A percentile compares a stretch with the other conserved stretches of the same genome.
These are phyloP conservation scores for Channa maculata DNA, from an alignment of 2,113 vertebrate genomes.

Conservation along the genomic window DNA sequence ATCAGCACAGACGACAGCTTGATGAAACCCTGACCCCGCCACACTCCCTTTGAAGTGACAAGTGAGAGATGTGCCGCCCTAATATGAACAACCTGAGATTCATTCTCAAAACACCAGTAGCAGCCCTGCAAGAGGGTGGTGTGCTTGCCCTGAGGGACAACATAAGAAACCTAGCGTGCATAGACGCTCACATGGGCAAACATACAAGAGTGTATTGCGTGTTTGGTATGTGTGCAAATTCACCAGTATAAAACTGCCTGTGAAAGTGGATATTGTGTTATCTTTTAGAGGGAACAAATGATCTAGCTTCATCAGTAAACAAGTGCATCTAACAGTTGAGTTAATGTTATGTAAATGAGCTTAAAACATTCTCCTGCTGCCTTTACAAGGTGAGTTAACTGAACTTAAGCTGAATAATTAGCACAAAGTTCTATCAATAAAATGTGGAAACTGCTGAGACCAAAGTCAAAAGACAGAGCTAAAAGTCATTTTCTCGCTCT, in stretches of 20 bases:
- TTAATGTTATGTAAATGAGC: not conserved
- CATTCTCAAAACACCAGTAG: constrained; percentile 59
- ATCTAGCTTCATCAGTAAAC: not conserved
- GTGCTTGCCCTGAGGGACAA: constrained; percentile 42
- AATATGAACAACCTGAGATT: constrained; percentile 67
- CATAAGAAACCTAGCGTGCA: constrained; percentile 28
- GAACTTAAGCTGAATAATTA: too few relatives aligned
- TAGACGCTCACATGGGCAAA: constrained; percentile 20
- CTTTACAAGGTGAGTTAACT: too few relatives aligned
- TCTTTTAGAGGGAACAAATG: not conserved
- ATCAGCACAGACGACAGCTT: constrained; percentile 62
- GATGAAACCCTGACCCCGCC: constrained; percentile 67
- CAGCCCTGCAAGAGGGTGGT: constrained; percentile 24
- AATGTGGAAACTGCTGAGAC: too few relatives aligned
- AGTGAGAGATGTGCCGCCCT: constrained; percentile 68
- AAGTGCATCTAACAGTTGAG: constrained; percentile 7
- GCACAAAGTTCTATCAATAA: too few relatives aligned
- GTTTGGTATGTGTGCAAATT: not conserved
- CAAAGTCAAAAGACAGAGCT: too few relatives aligned
- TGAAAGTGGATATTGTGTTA: not conserved
- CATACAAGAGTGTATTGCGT: not conserved
- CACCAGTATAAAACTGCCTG: not conserved
- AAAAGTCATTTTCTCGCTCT: too few relatives aligned
- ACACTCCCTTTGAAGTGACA: constrained; percentile 78
- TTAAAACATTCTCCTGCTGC: not conserved